phyloP scores from a whole-genome alignment of 2,113 vertebrate genomes.

The Sinocyclocheilus grahami region DNA sequence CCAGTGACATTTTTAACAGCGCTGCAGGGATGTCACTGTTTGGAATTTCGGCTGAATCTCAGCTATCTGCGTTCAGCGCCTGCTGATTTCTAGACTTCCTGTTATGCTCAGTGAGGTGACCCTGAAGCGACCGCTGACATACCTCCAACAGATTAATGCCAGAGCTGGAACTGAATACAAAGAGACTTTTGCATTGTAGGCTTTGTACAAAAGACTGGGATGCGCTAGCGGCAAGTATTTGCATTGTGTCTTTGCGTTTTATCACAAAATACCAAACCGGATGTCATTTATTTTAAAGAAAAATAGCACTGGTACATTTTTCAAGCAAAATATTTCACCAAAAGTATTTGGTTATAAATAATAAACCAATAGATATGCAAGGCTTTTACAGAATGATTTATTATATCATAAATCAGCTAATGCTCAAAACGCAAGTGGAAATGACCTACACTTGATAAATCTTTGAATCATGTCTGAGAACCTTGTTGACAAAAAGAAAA shows the following conservation, averaged over 20 bases:
- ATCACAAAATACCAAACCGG: neutral
- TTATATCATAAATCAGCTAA: neutral
- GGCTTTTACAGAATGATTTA: neutral
- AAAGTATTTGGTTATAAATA: neutral
- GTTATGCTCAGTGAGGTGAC: conserved; percentile 8
- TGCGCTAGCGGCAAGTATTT: neutral
- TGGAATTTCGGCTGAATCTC: neutral
- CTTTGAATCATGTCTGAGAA: neutral
- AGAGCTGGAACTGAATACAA: neutral
- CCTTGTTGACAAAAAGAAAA: neutral
- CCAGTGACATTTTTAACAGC: conserved; percentile 11
- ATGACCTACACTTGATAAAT: neutral
- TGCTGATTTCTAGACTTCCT: conserved; percentile 9
- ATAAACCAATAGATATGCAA: neutral
- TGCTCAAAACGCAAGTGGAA: neutral
- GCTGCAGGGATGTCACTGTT: conserved; percentile 20
- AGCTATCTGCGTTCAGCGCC: neutral
- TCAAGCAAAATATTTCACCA: neutral
- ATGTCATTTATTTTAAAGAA: neutral
- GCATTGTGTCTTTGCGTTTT: neutral
- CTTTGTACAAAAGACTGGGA: neutral
- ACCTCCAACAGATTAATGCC: neutral
- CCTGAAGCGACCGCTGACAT: conserved; percentile 34
- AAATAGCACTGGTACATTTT: neutral
- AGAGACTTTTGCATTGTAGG: conserved; percentile 16